These are phyloP conservation scores for Chymomyza procnemis DNA, from an alignment of 2,888 invertebrate genomes.

Conservation along the genomic window DNA sequence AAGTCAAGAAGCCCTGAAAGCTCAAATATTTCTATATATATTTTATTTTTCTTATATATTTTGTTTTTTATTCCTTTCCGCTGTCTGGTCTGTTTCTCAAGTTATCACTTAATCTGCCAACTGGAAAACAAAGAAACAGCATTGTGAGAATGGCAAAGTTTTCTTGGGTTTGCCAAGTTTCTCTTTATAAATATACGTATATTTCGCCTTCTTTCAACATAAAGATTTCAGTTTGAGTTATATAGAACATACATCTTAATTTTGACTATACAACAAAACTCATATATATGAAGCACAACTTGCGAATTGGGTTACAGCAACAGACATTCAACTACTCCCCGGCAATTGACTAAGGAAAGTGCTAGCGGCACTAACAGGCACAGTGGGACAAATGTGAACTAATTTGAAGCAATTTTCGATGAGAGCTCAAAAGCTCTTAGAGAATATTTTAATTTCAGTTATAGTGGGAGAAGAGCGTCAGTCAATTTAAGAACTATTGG, in stretches of 20 bases:
- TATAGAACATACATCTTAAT: slow-evolving; percentile 54
- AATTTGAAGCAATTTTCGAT: background rate
- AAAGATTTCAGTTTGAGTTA: slow-evolving; percentile 38
- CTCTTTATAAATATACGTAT: slow-evolving; percentile 3
- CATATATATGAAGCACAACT: slow-evolving; percentile 16
- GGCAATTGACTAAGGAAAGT: background rate
- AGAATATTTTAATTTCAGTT: too few relatives aligned
- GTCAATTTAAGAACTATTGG: too few relatives aligned
- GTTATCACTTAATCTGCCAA: slow-evolving; percentile 61
- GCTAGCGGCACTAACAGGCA: slow-evolving; percentile 12
- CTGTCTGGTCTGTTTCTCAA: slow-evolving; percentile 40
- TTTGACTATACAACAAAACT: slow-evolving; percentile 36
- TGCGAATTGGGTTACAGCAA: slow-evolving; percentile 42
- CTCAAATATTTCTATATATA: background rate
- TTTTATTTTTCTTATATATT: background rate
- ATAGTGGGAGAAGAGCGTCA: too few relatives aligned
- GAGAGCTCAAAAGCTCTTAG: too few relatives aligned
- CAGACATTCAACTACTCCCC: background rate
- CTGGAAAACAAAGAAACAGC: slow-evolving; percentile 26
- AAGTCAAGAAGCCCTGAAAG: slow-evolving; percentile 37
- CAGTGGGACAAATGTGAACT: slow-evolving; percentile 16
- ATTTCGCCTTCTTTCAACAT: slow-evolving; percentile 3
- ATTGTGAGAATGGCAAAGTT: slow-evolving; percentile 29
- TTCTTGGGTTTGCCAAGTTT: slow-evolving; percentile 24
- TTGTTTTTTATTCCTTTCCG: slow-evolving; percentile 26